These are phyloP conservation scores for Cremastinae sp. DNA, from an alignment of 2,888 invertebrate species.

Conservation along the genomic window DNA sequence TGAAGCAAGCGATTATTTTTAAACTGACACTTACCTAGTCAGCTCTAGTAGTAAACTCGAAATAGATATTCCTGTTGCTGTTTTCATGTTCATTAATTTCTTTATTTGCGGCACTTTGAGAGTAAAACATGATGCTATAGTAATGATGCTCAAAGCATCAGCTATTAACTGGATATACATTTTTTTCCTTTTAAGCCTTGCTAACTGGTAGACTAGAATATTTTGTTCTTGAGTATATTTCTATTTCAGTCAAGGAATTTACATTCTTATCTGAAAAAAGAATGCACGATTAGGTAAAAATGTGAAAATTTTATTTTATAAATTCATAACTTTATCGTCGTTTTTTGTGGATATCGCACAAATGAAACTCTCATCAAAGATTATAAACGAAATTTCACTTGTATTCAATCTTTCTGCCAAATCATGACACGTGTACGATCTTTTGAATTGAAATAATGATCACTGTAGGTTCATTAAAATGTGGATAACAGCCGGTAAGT, in stretches of 20 bases:
- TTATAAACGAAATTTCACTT: too few relatives aligned
- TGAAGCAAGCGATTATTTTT: neutral
- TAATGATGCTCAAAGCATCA: slow-evolving; percentile 86
- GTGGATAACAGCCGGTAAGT: slow-evolving; percentile 2
- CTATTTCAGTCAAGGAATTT: neutral
- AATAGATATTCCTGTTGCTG: slow-evolving; percentile 86
- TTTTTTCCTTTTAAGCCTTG: slow-evolving; percentile 1
- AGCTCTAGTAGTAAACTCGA: slow-evolving; percentile 86
- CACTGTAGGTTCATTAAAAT: neutral
- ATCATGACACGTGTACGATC: neutral
- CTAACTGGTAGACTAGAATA: neutral
- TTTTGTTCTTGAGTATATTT: neutral
- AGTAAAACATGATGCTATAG: slow-evolving; percentile 88
- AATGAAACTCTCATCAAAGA: too few relatives aligned
- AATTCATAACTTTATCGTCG: too few relatives aligned
- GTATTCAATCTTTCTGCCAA: slow-evolving; percentile 6
- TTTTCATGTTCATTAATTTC: slow-evolving; percentile 84
- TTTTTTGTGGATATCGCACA: too few relatives aligned
- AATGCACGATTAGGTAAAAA: too few relatives aligned
- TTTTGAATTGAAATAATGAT: neutral
- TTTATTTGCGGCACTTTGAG: slow-evolving; percentile 92
- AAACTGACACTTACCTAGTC: slow-evolving; percentile 82
- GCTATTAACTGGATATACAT: slow-evolving; percentile 77
- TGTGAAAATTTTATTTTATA: too few relatives aligned
- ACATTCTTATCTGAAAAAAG: slow-evolving; percentile 23